Conservation (phyloP, 2,888 invertebrate species). For the Emmelina monodactyla region DNA sequence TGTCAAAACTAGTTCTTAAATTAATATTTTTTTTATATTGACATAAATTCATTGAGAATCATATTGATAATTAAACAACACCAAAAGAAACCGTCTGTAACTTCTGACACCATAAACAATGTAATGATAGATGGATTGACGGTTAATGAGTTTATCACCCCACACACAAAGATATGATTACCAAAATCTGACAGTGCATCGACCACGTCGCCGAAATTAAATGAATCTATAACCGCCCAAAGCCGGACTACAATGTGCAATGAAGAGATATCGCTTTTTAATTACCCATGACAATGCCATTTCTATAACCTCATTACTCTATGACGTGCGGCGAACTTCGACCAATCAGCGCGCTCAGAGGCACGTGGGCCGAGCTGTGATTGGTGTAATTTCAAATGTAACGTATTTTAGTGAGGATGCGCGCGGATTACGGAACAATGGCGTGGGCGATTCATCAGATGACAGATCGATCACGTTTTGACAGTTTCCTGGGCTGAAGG, state of each 20-base stretch:
- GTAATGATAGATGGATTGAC: too few relatives aligned
- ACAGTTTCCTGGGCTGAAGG: conserved; percentile 4
- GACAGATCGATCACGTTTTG: conserved; percentile 22
- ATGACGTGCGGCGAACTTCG: not conserved
- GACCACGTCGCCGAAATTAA: conserved; percentile 1
- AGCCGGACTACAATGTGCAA: conserved; percentile 8
- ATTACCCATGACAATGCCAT: conserved; percentile 19
- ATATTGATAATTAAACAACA: too few relatives aligned
- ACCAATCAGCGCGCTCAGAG: not conserved
- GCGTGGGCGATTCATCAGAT: conserved; percentile 22
- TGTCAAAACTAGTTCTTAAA: too few relatives aligned
- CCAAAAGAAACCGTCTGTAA: too few relatives aligned
- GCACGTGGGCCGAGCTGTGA: not conserved
- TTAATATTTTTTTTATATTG: too few relatives aligned
- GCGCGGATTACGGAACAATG: not conserved
- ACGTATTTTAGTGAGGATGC: not conserved
- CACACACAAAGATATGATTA: too few relatives aligned
- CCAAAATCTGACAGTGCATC: too few relatives aligned
- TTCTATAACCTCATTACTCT: conserved; percentile 2
- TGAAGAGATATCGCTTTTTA: conserved; percentile 23
- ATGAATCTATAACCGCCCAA: conserved; percentile 7
- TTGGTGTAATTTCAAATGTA: not conserved
- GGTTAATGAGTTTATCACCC: too few relatives aligned
- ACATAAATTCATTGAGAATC: too few relatives aligned
- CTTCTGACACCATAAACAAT: too few relatives aligned